Evolutionary conservation across 2,113 vertebrate species (phyloP), one percentile per base, ranked within the genome.

Genomic region (Pseudolaguvia tuberculata): DNA sequence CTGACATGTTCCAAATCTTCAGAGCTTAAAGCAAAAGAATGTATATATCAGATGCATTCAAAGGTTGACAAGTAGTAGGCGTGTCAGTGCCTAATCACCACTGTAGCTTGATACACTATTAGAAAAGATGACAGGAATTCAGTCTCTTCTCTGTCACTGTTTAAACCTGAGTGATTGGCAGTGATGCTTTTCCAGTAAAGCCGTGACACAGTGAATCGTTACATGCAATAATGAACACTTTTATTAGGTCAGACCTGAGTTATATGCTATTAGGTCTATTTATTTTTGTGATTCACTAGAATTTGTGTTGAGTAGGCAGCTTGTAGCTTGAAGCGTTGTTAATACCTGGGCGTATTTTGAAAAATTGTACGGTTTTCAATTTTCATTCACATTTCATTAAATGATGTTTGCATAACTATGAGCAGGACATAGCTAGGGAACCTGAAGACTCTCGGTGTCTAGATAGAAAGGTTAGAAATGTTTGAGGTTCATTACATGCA

Each of bases 171-270:
- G n/a, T n/a, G 31, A 35, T 35, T 35, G 31, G 31, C 31, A 35
- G 6, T 51, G 29, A 21, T 23, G 27, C 72, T 20, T 47, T 50
- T 63, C 15, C 27, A 42, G 15, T 23, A 14, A 45, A 11, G 50
- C 59, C 39, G n/a, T 4, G 0, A 29, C 51, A 55, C 23, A 18
- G 15, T 65, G 50, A 55, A 45, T 74, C 59, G 45, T 35, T 52
- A 18, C 72, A 27, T 52, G 6, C 50, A 45, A 23, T 61, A 25
- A 74, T 31, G 53, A 74, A 59, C 27, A 11, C 42, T 42, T 42
- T 74, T 8, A 50, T 50, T 48, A 50, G 12, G 17, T 50, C 15
- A 67, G 3, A 50, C 11, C 5, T 29, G 45, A 18, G 63, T 20
- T 47, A 50, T 25, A 5, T 27, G 8, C 48, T 17, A 20, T 13